Percentiles rank a stretch among this genome's conserved stretches.
These are phyloP conservation scores for Gallinago paraguaiae DNA, from an alignment of 2,113 vertebrate species.

Conservation along the genomic window DNA sequence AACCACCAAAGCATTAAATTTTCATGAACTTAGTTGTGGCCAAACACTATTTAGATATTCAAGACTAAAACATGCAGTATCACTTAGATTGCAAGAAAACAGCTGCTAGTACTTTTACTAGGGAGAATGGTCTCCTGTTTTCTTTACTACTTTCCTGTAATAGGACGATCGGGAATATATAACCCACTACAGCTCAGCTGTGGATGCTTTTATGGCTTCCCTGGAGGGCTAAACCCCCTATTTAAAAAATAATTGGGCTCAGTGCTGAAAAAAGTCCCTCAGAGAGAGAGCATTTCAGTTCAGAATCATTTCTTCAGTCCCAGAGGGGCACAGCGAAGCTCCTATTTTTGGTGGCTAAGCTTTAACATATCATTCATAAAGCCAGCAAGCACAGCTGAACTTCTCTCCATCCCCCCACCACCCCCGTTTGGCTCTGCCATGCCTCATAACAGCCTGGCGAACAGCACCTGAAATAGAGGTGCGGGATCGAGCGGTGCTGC, in stretches of 20 bases:
- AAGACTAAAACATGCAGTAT: not conserved
- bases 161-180: not conserved
- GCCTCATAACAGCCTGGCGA: not conserved
- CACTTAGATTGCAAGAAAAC: not conserved
- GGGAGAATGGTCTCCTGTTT: not conserved
- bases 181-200: not conserved
- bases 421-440: not conserved
- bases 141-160: not conserved
- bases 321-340: not conserved
- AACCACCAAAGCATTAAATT: not conserved
- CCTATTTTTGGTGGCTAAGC: not conserved
- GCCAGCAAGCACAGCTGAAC: rapidly evolving
- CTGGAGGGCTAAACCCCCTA: not conserved
- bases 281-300: not conserved
- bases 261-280: not conserved
- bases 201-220: not conserved
- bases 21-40: not conserved
- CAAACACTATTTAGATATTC: not conserved
- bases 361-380: not conserved
- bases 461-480: not conserved
- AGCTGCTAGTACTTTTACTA: not conserved
- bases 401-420: not conserved
- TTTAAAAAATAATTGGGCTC: constrained; percentile 4
- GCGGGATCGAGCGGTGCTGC: not conserved
- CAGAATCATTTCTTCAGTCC: not conserved